phyloP scores from a whole-genome alignment of 2,797 vertebrate species.

The Enoplosus armatus region DNA sequence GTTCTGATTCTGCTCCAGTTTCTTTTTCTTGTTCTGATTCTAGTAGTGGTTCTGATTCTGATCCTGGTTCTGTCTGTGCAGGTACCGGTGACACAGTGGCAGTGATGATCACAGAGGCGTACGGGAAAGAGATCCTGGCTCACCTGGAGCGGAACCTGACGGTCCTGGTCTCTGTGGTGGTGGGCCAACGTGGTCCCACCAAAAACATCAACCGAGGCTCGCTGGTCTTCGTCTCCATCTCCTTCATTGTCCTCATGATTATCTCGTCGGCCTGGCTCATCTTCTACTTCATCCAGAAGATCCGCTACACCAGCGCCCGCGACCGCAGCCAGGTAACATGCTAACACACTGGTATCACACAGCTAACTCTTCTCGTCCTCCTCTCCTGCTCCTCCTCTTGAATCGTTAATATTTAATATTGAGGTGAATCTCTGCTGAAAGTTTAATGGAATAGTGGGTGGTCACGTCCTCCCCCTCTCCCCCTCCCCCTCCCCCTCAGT shows the following conservation, averaged over 20 bases:
- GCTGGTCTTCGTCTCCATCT: conserved; percentile 97
- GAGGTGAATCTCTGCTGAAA: conserved; percentile 87
- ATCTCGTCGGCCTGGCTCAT: conserved; percentile 98
- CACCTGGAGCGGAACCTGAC: conserved; percentile 95
- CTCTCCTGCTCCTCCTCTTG: not conserved
- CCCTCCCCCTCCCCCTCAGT: no score
- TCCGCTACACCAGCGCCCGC: conserved; percentile 93
- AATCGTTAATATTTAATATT: conserved; percentile 88
- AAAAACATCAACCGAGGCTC: conserved; percentile 95
- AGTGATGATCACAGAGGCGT: conserved; percentile 96
- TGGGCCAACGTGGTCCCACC: conserved; percentile 88
- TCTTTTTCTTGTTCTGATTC: not conserved
- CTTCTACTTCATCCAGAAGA: conserved; percentile 99
- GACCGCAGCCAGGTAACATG: conserved; percentile 91
- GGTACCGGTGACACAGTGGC: conserved; percentile 96
- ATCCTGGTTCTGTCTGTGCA: conserved; percentile 56
- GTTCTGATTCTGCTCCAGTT: no score
- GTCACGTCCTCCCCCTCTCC: not conserved
- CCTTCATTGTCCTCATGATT: conserved; percentile 98
- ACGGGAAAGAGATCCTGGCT: conserved; percentile 93
- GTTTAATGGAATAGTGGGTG: conserved; percentile 9
- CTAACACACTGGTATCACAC: not conserved
- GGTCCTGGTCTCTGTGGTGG: conserved; percentile 91
- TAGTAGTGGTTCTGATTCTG: not conserved
- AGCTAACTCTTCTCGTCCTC: not conserved